A percentile compares a stretch with the other conserved stretches of the same genome.
phyloP scores from a whole-genome alignment of 1,140 invertebrate genomes.

The Polyergus mexicanus region DNA sequence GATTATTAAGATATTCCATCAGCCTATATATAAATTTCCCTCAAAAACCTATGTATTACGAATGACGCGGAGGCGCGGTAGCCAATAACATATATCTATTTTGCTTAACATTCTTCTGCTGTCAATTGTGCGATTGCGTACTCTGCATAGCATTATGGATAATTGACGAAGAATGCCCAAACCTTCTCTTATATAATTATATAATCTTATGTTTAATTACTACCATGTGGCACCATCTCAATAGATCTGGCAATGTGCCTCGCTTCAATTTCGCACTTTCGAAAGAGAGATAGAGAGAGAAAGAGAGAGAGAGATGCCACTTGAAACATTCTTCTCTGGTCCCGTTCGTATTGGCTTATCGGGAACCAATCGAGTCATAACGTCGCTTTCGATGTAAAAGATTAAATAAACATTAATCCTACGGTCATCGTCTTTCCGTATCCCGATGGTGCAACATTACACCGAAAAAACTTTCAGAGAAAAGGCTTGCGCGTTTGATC shows the following conservation, averaged over 20 bases:
- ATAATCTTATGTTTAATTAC: background rate
- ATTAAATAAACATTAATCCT: conserved; percentile 17
- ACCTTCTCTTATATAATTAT: no score
- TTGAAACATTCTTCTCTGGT: conserved; percentile 79
- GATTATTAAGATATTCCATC: no score
- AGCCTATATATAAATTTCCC: no score
- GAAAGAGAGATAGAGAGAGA: background rate
- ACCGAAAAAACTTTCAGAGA: conserved; percentile 45
- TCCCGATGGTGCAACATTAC: conserved; percentile 9
- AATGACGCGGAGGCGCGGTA: no score
- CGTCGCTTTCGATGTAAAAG: conserved; percentile 44
- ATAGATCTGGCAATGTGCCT: conserved; percentile 24
- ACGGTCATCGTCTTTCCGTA: conserved; percentile 4
- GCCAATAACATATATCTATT: no score
- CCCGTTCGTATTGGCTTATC: conserved; percentile 78
- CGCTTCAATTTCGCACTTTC: conserved; percentile 15
- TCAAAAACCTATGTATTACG: no score
- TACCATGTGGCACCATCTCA: conserved; percentile 35
- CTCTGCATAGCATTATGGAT: no score
- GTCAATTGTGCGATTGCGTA: no score
- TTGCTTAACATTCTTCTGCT: no score
- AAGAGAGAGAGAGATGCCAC: conserved; percentile 53
- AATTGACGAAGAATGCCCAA: no score
- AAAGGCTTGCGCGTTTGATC: conserved; percentile 46
- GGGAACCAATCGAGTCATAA: conserved; percentile 42